phyloP scores from a whole-genome alignment of 2,113 vertebrate species.

The Nannospalax galili region DNA sequence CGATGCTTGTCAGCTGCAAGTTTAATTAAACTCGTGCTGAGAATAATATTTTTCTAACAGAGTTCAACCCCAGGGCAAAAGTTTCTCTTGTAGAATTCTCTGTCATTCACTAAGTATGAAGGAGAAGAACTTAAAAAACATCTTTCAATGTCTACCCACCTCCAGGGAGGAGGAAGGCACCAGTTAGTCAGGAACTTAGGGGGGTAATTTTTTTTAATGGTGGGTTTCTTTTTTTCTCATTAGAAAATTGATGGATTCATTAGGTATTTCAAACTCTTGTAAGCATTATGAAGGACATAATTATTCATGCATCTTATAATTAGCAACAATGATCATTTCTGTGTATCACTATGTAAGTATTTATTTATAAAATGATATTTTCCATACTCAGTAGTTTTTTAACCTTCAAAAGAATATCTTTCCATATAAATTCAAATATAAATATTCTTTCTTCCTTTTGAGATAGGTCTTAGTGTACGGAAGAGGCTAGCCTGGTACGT shows the following conservation, averaged over 20 bases:
- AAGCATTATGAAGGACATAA: slow-evolving; percentile 12
- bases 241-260: background rate
- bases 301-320: slow-evolving; percentile 1
- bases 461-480: background rate
- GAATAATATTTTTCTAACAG: slow-evolving; percentile 63
- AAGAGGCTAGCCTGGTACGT: background rate
- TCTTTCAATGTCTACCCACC: background rate
- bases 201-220: background rate
- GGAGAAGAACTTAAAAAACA: slow-evolving; percentile 52
- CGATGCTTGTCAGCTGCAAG: slow-evolving; percentile 36
- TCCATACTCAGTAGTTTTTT: background rate
- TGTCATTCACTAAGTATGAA: slow-evolving; percentile 33
- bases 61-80: slow-evolving; percentile 68
- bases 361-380: slow-evolving; percentile 24
- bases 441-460: background rate
- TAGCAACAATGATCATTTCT: background rate
- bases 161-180: background rate
- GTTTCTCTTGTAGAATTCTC: slow-evolving; percentile 65
- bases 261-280: slow-evolving; percentile 11
- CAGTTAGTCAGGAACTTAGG: background rate
- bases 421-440: background rate
- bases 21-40: slow-evolving; percentile 77
- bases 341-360: background rate
- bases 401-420: background rate
- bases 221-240: background rate